phyloP scores from a whole-genome alignment of 2,797 vertebrate species.

The Argya squamiceps region DNA sequence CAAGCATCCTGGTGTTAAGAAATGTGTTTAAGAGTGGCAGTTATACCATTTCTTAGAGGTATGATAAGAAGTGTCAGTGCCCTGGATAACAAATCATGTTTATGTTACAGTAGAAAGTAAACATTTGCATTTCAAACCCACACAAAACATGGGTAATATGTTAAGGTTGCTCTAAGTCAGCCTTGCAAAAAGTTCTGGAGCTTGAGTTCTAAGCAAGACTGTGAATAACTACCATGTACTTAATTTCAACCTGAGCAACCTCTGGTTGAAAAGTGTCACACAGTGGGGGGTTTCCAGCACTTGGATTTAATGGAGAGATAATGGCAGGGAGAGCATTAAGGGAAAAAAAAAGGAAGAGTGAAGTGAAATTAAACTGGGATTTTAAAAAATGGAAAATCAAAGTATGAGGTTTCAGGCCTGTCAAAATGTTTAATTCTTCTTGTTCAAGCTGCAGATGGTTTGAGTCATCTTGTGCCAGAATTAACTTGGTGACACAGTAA shows the following conservation, averaged over 20 bases:
- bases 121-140: slow-evolving; percentile 64
- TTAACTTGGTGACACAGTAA: slow-evolving; percentile 74
- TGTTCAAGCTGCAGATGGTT: slow-evolving; percentile 71
- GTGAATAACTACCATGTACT: slow-evolving; percentile 1
- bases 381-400: slow-evolving; percentile 61
- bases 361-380: slow-evolving; percentile 53
- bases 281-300: not conserved
- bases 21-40: slow-evolving; percentile 14
- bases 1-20: slow-evolving; percentile 28
- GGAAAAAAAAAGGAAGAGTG: not conserved
- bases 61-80: slow-evolving; percentile 55
- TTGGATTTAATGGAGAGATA: slow-evolving; percentile 48
- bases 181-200: slow-evolving; percentile 34
- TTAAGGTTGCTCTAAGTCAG: slow-evolving; percentile 54
- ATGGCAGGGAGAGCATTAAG: not conserved
- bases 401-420: slow-evolving; percentile 66
- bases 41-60: slow-evolving; percentile 36
- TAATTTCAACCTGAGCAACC: slow-evolving; percentile 28
- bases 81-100: slow-evolving; percentile 59
- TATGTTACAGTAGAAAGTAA: slow-evolving; percentile 53
- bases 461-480: slow-evolving; percentile 74
- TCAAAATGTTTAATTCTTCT: slow-evolving; percentile 73
- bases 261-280: slow-evolving; percentile 19
- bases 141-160: slow-evolving; percentile 50
- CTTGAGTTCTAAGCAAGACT: slow-evolving; percentile 10